These are phyloP conservation scores for Hecatera dysodea DNA, from an alignment of 2,888 invertebrate genomes.

Conservation along the genomic window DNA sequence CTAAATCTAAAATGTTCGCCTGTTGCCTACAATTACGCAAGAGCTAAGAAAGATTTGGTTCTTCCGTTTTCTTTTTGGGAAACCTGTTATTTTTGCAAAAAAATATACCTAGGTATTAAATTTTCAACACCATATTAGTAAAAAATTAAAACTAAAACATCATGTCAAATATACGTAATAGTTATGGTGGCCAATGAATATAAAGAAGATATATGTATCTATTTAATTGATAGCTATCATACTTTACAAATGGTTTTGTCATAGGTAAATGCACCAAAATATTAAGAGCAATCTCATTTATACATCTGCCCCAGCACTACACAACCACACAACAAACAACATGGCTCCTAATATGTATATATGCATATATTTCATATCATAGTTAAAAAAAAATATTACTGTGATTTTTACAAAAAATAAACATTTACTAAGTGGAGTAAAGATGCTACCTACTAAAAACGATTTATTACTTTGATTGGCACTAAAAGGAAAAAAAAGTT, in stretches of 20 bases:
- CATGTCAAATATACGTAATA: not conserved
- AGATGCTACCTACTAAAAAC: too few species aligned
- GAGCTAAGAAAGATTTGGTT: too few species aligned
- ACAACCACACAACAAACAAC: too few species aligned
- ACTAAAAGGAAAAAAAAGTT: not conserved
- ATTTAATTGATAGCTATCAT: too few species aligned
- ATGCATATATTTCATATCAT: too few species aligned
- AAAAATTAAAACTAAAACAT: not conserved
- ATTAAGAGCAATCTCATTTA: not conserved
- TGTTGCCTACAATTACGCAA: not conserved
- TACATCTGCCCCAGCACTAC: not conserved
- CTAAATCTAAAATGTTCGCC: not conserved
- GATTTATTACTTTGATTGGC: not conserved
- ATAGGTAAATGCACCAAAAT: not conserved
- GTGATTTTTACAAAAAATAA: not conserved
- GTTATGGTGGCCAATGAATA: not conserved
- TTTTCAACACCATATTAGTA: not conserved
- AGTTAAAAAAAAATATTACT: too few species aligned
- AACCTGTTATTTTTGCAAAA: not conserved
- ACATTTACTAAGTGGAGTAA: too few species aligned
- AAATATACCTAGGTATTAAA: too few species aligned
- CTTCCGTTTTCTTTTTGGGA: too few species aligned
- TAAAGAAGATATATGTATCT: constrained; percentile 3
- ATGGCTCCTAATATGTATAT: too few species aligned
- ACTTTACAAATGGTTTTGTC: not conserved